Conservation (phyloP, 2,888 invertebrate species). For the Oasisia sp. region DNA sequence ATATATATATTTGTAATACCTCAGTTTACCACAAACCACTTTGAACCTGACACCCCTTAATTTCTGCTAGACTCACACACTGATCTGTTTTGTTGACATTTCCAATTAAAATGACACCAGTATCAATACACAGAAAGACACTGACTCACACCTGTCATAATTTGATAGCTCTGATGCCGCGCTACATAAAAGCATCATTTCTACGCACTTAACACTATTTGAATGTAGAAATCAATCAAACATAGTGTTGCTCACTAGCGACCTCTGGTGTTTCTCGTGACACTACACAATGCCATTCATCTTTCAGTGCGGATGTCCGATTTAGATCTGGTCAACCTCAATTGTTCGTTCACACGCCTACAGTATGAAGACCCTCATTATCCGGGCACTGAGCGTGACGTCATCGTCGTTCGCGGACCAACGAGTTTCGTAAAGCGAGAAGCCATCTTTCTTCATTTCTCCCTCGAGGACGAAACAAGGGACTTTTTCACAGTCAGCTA, state of each 20-base stretch:
- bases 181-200: too few species aligned
- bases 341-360: slow-evolving; percentile 38
- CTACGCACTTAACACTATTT: too few species aligned
- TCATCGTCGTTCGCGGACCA: slow-evolving; percentile 41
- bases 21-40: too few species aligned
- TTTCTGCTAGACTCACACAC: too few species aligned
- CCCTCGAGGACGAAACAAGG: slow-evolving; percentile 41
- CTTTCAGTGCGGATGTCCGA: slow-evolving; percentile 36
- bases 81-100: too few species aligned
- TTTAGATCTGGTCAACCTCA: slow-evolving; percentile 38
- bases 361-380: slow-evolving; percentile 41
- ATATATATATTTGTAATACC: too few species aligned
- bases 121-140: too few species aligned
- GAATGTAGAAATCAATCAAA: too few species aligned
- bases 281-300: neutral
- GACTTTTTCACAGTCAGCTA: slow-evolving; percentile 46
- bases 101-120: too few species aligned
- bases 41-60: too few species aligned
- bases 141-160: too few species aligned
- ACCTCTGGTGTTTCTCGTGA: neutral
- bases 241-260: neutral
- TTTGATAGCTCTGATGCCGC: too few species aligned
- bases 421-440: slow-evolving; percentile 40
- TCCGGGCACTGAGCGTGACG: slow-evolving; percentile 33
- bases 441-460: slow-evolving; percentile 44